These are phyloP conservation scores for Dryococelus australis DNA, from an alignment of 2,888 invertebrate genomes.

Conservation along the genomic window DNA sequence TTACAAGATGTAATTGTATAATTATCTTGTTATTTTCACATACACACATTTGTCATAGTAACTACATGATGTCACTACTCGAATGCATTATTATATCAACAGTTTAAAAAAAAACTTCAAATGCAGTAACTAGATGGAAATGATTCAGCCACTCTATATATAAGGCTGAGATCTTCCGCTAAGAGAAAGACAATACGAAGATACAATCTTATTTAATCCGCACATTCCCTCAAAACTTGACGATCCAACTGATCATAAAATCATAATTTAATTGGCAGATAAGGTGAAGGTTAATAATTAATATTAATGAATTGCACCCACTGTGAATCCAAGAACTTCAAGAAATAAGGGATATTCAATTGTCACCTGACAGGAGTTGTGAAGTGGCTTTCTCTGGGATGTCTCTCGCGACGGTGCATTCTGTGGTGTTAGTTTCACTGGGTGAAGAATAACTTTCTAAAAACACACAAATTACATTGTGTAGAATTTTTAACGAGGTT, in stretches of 20 bases:
- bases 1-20: too few relatives aligned
- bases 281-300: neutral
- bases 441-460: conserved; percentile 61
- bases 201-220: neutral
- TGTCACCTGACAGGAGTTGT: conserved; percentile 63
- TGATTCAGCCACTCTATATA: neutral
- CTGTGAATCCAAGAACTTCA: neutral
- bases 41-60: too few relatives aligned
- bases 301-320: neutral
- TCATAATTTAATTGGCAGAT: neutral
- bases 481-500: neutral
- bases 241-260: neutral
- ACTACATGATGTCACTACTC: too few relatives aligned
- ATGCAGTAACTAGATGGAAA: neutral
- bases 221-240: neutral
- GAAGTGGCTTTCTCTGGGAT: conserved; percentile 65
- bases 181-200: neutral
- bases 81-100: too few relatives aligned
- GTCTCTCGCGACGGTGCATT: conserved; percentile 62
- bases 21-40: too few relatives aligned
- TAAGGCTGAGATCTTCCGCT: neutral
- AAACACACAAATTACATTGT: conserved; percentile 43
- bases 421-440: conserved; percentile 63
- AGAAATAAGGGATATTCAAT: neutral
- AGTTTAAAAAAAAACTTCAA: neutral